Percentiles rank a stretch among this genome's conserved stretches.
These are phyloP conservation scores for Drosophila cardini DNA, from an alignment of 1,140 invertebrate species.

Conservation along the genomic window DNA sequence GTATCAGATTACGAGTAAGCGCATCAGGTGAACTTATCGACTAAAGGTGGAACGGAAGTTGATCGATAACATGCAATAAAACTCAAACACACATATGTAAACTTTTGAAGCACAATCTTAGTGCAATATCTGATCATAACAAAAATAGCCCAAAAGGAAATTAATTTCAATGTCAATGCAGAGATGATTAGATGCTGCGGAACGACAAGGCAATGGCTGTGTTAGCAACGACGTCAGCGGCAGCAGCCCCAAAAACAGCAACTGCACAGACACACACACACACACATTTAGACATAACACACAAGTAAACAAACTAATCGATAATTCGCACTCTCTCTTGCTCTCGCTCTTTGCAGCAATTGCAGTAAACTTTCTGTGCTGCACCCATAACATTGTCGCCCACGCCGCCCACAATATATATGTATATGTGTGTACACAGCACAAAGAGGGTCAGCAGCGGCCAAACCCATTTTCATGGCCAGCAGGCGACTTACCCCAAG, in stretches of 20 bases:
- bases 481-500: slow-evolving; percentile 17
- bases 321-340: slow-evolving; percentile 53
- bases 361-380: slow-evolving; percentile 52
- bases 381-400: slow-evolving; percentile 55
- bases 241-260: slow-evolving; percentile 19
- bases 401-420: slow-evolving; percentile 44
- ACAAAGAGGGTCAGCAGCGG: slow-evolving; percentile 31
- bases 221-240: slow-evolving; percentile 37
- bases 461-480: slow-evolving; percentile 59
- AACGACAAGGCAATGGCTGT: slow-evolving; percentile 52
- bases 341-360: slow-evolving; percentile 48
- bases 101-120: slow-evolving; percentile 12
- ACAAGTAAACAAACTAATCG: slow-evolving; percentile 61
- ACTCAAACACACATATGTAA: background rate
- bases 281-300: slow-evolving; percentile 1
- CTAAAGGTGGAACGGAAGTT: slow-evolving; percentile 20
- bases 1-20: slow-evolving; percentile 26
- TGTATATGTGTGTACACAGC: slow-evolving; percentile 16
- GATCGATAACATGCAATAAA: slow-evolving; percentile 38
- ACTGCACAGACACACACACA: slow-evolving; percentile 13
- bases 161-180: slow-evolving; percentile 47
- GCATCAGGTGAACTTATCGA: slow-evolving; percentile 45
- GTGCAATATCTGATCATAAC: background rate
- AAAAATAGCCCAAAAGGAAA: slow-evolving; percentile 42
- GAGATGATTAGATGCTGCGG: slow-evolving; percentile 44